A percentile compares a stretch with the other conserved stretches of the same genome.
Evolutionary conservation across 2,113 vertebrate species (phyloP).

Genomic region (Cavia porcellus): DNA sequence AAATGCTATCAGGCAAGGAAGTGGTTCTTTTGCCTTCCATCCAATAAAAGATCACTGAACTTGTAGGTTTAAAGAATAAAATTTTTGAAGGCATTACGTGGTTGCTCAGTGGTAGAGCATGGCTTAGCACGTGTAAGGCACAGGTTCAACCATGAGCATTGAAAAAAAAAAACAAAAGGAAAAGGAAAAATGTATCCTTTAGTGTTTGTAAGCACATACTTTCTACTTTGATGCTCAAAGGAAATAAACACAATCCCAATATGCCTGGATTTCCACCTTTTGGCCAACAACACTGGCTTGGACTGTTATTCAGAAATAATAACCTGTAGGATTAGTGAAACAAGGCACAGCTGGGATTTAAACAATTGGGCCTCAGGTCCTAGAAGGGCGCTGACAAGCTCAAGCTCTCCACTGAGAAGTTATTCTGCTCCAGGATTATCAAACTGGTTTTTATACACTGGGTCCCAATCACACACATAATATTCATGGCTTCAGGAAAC

Average conservation of each 20-base stretch:
- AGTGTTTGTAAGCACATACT: neutral
- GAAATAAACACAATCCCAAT: neutral
- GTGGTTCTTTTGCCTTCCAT: neutral
- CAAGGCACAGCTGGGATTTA: conserved; percentile 10
- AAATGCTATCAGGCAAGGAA: neutral
- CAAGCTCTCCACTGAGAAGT: neutral
- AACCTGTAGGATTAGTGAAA: conserved; percentile 35
- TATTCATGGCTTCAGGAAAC: neutral
- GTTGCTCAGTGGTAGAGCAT: neutral
- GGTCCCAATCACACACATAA: neutral
- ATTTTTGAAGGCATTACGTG: neutral
- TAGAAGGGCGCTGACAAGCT: conserved; percentile 53
- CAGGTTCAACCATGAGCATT: neutral
- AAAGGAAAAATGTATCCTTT: neutral
- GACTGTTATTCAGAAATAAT: conserved; percentile 41
- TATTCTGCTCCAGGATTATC: neutral
- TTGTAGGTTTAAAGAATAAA: neutral
- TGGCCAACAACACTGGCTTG: neutral
- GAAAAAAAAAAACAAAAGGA: neutral
- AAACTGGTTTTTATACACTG: neutral
- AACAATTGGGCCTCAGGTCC: neutral
- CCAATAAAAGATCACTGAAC: neutral
- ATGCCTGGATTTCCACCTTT: neutral
- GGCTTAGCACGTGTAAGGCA: neutral
- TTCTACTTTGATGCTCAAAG: neutral